Evolutionary conservation across 2,797 vertebrate species (phyloP), one percentile per base, ranked within the genome.

Genomic region (Hylomyscus alleni): DNA sequence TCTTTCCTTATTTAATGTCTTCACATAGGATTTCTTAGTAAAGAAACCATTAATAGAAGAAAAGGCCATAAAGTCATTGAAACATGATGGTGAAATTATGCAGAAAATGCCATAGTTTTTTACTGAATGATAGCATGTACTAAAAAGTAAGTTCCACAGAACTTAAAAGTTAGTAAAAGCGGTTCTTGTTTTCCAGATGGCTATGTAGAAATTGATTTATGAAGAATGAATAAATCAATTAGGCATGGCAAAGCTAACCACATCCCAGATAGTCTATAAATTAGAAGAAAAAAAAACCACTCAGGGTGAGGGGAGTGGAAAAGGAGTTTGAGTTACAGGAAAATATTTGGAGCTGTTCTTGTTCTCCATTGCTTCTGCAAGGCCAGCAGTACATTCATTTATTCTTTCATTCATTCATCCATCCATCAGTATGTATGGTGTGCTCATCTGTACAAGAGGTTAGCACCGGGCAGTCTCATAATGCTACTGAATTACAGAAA

Each of bases 141-240:
- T 91, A 96, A 96, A 94, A 94, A 91, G 50, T 95, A 92, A 94
- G 82, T 92, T 96, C 89, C 86, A 90, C 62, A 40, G 88, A 93
- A 34, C 62, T 87, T 92, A 89, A 95, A 93, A 94, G 83, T 84
- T 58, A 93, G 31, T 95, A 93, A 95, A 95, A 93, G 37, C 87
- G 95, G 62, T 94, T 94, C 89, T 97, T 96, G 56, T 96, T 96
- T 97, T 95, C 93, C 95, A 96, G 83, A 92, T 96, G 91, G 91
- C 94, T 96, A 15, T 73, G 20, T 60, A 84, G 47, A 40, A 90
- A 92, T 94, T 96, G 93, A 94, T 95, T 94, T 95, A 91, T 97
- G 94, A 95, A 81, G 76, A 98, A 96, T 95, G 91, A 94, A 93
- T 91, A 92, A 96, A 96, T 97, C 95, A 95, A 92, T 96, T 93